Conservation (phyloP, 2,888 invertebrate species). For the Griposia aprilina region DNA sequence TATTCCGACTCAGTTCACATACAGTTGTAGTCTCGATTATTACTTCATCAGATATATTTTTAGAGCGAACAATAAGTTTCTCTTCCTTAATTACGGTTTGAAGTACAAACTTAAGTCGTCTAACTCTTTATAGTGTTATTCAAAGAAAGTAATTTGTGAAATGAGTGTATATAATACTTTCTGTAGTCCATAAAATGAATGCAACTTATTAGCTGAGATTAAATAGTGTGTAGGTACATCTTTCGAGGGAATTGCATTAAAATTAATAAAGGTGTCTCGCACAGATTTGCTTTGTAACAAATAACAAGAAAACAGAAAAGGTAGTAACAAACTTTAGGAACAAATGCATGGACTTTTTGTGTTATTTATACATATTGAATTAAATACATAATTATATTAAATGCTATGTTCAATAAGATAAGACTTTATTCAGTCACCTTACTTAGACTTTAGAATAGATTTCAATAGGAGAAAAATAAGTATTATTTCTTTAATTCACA, state of each 20-base stretch:
- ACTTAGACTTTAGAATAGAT: slow-evolving; percentile 45
- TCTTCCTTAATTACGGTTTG: slow-evolving; percentile 11
- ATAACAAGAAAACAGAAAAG: slow-evolving; percentile 27
- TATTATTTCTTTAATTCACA: slow-evolving; percentile 40
- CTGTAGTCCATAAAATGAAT: slow-evolving; percentile 26
- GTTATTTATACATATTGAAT: slow-evolving; percentile 32
- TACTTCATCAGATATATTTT: background rate
- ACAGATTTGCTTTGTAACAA: slow-evolving; percentile 21
- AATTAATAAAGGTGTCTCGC: slow-evolving; percentile 28
- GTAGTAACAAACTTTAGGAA: slow-evolving; percentile 37
- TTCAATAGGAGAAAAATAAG: slow-evolving; percentile 44
- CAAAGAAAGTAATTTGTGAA: slow-evolving; percentile 11
- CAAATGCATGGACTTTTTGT: slow-evolving; percentile 49
- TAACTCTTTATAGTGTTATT: background rate
- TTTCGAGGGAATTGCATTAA: slow-evolving; percentile 32
- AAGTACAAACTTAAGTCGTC: slow-evolving; percentile 29
- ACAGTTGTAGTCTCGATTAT: slow-evolving; percentile 13
- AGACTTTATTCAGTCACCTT: slow-evolving; percentile 51
- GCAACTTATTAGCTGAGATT: slow-evolving; percentile 50
- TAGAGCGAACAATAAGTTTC: background rate
- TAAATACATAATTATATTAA: slow-evolving; percentile 44
- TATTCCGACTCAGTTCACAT: slow-evolving; percentile 16
- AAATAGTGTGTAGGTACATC: slow-evolving; percentile 42
- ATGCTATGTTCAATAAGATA: slow-evolving; percentile 50
- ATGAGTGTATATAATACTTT: slow-evolving; percentile 32